A percentile compares a stretch with the other conserved stretches of the same genome.
These are phyloP conservation scores for Drosophila neocordata DNA, from an alignment of 1,140 invertebrate genomes.

Conservation along the genomic window DNA sequence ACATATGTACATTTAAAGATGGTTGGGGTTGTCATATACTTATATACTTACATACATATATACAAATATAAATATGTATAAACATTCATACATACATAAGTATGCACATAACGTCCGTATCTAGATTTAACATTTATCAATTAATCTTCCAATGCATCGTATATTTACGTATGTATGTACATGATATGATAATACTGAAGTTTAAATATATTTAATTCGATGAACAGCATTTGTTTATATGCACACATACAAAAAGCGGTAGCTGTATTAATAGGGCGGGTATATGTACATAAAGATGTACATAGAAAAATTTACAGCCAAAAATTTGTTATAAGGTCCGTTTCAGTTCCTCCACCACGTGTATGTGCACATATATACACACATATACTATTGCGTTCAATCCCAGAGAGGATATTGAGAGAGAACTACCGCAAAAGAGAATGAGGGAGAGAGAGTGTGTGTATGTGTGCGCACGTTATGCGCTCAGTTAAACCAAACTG, in stretches of 20 bases:
- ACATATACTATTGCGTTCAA: constrained; percentile 27
- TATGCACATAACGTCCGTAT: constrained; percentile 19
- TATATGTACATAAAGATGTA: constrained; percentile 32
- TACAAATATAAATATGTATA: constrained; percentile 15
- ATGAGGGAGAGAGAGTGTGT: not conserved
- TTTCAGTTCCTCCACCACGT: constrained; percentile 68
- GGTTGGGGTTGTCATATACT: not conserved
- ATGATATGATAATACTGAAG: not conserved
- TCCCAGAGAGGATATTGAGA: constrained; percentile 22
- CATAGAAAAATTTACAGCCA: constrained; percentile 64
- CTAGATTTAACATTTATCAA: constrained; percentile 7
- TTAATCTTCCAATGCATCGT: too few species aligned
- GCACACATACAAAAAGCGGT: not conserved
- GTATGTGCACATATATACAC: constrained; percentile 63
- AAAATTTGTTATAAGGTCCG: constrained; percentile 64
- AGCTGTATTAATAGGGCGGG: constrained; percentile 7
- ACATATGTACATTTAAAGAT: not conserved
- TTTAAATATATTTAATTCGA: not conserved
- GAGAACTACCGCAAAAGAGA: constrained; percentile 2
- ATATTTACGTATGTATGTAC: constrained; percentile 13
- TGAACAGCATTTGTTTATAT: constrained; percentile 25
- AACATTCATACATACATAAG: not conserved
- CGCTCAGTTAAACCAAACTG: constrained; percentile 51
- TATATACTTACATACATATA: constrained; percentile 5
- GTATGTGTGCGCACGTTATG: not conserved